Evolutionary conservation across 2,888 invertebrate species (phyloP), one percentile per base, ranked within the genome.

Genomic region (Herminia tarsipennalis): DNA sequence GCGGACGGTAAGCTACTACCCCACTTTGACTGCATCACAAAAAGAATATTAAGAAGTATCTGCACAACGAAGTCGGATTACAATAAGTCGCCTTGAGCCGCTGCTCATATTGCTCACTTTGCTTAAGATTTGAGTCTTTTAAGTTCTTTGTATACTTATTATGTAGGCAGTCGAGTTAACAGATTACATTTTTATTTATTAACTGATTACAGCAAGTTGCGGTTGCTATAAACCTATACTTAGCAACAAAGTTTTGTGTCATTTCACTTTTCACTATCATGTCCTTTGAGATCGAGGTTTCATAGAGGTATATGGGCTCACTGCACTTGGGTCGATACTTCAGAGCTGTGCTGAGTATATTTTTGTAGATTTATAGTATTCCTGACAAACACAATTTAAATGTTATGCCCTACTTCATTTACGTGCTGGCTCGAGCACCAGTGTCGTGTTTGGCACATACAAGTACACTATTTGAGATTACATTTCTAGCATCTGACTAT

Each of bases 41-140:
- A 79, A 78, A 78, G 73, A 76, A 76, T 72, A 73, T 74, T 68
- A 69, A 70, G 66, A 66, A 72, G 68, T 61, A 50, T 58, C 61
- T 57, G 56, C 55, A 54, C 56, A 59, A 65, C 68, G 66, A 56
- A 57, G 65, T 57, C 49, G 70, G 76, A 77, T 80, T 75, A 81
- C 72, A 77, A 70, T 70, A 61, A 71, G 63, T 56, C 46, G 62
- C 65, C 55, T 59, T 64, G 47, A 61, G 57, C 49, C 41, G 47
- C 36, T 56, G 46, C 54, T 67, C 60, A 65, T 59, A 53, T 61
- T 64, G 63, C 66, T 60, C 53, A 60, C 56, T 70, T 66, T 61
- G 46, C 46, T 57, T 38, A 60, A 58, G 43, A 60, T 67, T 59
- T 56, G 13, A 54, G 51, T 48, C 30, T 55, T 57, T 70, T 45